Evolutionary conservation across 2,113 vertebrate species (phyloP), one percentile per base, ranked within the genome.

Genomic region (Poeciliopsis retropinna): DNA sequence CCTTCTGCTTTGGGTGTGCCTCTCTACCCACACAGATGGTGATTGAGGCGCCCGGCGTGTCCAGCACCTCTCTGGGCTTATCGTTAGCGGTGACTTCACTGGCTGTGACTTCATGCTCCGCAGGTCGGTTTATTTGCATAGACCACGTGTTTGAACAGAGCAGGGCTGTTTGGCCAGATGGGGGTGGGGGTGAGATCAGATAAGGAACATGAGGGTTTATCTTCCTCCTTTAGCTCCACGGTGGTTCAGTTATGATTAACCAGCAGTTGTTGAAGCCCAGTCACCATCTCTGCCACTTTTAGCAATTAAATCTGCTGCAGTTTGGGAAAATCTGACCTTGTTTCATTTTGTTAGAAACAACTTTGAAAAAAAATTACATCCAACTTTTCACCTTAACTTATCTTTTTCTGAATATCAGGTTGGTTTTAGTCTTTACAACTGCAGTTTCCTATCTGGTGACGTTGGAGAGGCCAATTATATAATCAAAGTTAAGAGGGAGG

Each of bases 1-100:
- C 90, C 82, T 81, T 88, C 87, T 91, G 83, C 81, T 88, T 85
- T 83, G 92, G 89, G 90, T 87, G 89, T 88, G 86, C 79, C 88
- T 85, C 60, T 67, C 72, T 73, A 60, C 75, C 67, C 22, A 28
- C 79, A 73, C 90, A 93, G 89, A 91, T 91, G 92, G 90, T 51
- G 14, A 67, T 62, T 76, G 63, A 64, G 70, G 84, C 80, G 60
- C 67, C 72, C 72, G 4, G 70, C 85, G 29, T 64, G 70, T 78
- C 79, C 75, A 82, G 79, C 79, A 60, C 68, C 76, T 65, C 28
- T 60, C 83, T 66, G 64, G 69, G 73, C 82, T 84, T 83, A 79
- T 79, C 83, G 17, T 75, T 70, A 69, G 72, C n/a, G 32, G 66
- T 86, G 81, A 79, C 82, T 82, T 85, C 84, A 78, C 69, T 76